phyloP scores from a whole-genome alignment of 2,888 invertebrate species.

The Lithophane ornitopus region DNA sequence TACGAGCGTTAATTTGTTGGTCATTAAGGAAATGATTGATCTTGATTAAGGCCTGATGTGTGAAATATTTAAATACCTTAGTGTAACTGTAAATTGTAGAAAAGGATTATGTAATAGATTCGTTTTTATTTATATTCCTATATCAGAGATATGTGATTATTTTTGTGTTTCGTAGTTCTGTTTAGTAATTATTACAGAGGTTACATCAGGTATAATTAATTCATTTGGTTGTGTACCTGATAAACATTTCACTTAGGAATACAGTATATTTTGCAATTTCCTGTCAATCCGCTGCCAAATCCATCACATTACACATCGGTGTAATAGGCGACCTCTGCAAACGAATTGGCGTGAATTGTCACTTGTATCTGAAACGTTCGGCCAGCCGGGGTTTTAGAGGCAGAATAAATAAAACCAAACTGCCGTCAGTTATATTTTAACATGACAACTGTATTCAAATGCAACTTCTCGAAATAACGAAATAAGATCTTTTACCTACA shows the following conservation, averaged over 20 bases:
- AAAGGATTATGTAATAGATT: not conserved
- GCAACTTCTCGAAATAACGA: slow-evolving; percentile 12
- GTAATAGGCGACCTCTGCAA: slow-evolving; percentile 66
- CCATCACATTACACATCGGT: slow-evolving; percentile 57
- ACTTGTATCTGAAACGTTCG: slow-evolving; percentile 75
- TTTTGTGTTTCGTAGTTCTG: too few relatives aligned
- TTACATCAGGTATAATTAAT: too few relatives aligned
- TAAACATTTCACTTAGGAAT: not conserved
- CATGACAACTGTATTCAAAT: slow-evolving; percentile 71
- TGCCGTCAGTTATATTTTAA: slow-evolving; percentile 78
- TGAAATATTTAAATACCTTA: not conserved
- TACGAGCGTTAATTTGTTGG: not conserved
- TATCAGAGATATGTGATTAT: too few relatives aligned
- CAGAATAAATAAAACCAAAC: slow-evolving; percentile 75
- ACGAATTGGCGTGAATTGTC: slow-evolving; percentile 81
- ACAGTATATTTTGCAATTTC: not conserved
- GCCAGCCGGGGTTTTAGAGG: slow-evolving; percentile 73
- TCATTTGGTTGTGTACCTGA: too few relatives aligned
- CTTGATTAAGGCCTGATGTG: not conserved
- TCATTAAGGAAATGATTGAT: not conserved
- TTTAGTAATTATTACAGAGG: too few relatives aligned
- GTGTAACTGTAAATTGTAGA: not conserved
- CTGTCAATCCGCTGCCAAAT: not conserved
- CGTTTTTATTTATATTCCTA: not conserved
- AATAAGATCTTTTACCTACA: not conserved